Evolutionary conservation across 2,113 vertebrate genomes (phyloP), one percentile per base, ranked within the genome.

Genomic region (Raja brachyura): DNA sequence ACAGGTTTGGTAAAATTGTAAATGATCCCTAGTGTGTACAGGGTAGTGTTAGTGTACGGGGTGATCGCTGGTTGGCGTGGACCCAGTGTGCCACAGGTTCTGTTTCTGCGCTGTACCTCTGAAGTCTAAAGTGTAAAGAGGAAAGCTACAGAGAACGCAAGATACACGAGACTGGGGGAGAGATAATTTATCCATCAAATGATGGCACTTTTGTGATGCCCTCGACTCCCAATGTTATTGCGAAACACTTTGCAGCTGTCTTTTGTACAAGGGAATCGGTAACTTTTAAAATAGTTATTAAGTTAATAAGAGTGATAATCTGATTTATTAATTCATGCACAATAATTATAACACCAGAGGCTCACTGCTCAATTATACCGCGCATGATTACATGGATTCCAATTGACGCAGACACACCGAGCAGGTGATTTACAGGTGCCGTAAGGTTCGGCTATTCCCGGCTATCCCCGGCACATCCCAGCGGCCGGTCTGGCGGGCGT

Each of bases 271-370:
- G 59, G 6, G 59, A 61, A 66, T 7, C 25, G 6, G 83, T n/a
- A 88, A 88, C 28, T 88, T 88, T 63, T 63, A 88, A 88, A 63
- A 88, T n/a, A 63, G 13, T 14, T 31, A 63, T 86, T 86, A 86
- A 86, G 61, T 63, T 88, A 66, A 88, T 88, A 86, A 86, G 54
- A 86, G 59, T 59, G 83, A 63, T 88, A 31, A 88, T 88, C 83
- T 88, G 59, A 88, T 88, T 33, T 88, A 61, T 63, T 88, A 88
- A 88, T 88, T 63, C 83, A 88, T 88, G 28, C 1, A 61, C 61
- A 88, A n/a, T 33, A 88, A 88, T 88, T 88, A 88, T 88, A 88
- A 33, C 28, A 63, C 63, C 83, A 88, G 81, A 86, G 61, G 14
- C 83, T 88, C 83, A 63, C 56, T 61, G 81, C 56, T 25, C 56